Percentiles rank a stretch among this genome's conserved stretches.
Evolutionary conservation across 1,140 invertebrate genomes (phyloP).

Genomic region (Gonatopus flavifemur): DNA sequence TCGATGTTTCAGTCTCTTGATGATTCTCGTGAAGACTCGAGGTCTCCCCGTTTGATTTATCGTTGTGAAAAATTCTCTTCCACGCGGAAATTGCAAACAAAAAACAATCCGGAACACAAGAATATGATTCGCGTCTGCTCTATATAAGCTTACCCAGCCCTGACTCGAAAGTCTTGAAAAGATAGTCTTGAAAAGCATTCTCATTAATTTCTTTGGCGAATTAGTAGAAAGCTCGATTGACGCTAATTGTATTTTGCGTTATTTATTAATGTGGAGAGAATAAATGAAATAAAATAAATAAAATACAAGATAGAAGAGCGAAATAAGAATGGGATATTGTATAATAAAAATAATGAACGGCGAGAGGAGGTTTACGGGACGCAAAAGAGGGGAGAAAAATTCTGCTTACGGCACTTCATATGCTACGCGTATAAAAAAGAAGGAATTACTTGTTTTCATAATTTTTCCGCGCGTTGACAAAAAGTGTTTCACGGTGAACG

Average conservation of each 20-base stretch:
- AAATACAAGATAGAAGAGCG: slow-evolving; percentile 1
- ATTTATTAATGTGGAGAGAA: slow-evolving; percentile 13
- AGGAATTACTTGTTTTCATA: slow-evolving; percentile 6
- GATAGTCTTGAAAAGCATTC: slow-evolving; percentile 15
- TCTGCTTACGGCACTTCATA: slow-evolving; percentile 50
- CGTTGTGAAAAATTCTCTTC: too few species aligned
- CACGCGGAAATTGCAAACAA: slow-evolving; percentile 14
- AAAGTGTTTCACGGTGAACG: background rate
- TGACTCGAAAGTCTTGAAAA: slow-evolving; percentile 25
- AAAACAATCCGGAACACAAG: too few species aligned
- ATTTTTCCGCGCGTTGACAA: background rate
- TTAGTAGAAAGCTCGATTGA: slow-evolving; percentile 42
- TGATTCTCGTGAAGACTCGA: too few species aligned
- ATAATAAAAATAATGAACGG: slow-evolving; percentile 4
- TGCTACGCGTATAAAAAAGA: slow-evolving; percentile 31
- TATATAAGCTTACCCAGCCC: slow-evolving; percentile 49
- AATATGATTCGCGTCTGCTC: slow-evolving; percentile 24
- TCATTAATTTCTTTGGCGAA: slow-evolving; percentile 24
- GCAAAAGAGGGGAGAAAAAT: slow-evolving; percentile 15
- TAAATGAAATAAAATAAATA: slow-evolving; percentile 10
- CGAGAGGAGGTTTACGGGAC: slow-evolving; percentile 13
- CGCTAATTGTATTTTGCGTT: slow-evolving; percentile 22
- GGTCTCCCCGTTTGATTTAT: too few species aligned
- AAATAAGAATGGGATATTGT: slow-evolving; percentile 2
- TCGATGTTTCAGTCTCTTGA: too few species aligned